These are phyloP conservation scores for Crotalus horridus DNA, from an alignment of 2,113 vertebrate species.

Conservation along the genomic window DNA sequence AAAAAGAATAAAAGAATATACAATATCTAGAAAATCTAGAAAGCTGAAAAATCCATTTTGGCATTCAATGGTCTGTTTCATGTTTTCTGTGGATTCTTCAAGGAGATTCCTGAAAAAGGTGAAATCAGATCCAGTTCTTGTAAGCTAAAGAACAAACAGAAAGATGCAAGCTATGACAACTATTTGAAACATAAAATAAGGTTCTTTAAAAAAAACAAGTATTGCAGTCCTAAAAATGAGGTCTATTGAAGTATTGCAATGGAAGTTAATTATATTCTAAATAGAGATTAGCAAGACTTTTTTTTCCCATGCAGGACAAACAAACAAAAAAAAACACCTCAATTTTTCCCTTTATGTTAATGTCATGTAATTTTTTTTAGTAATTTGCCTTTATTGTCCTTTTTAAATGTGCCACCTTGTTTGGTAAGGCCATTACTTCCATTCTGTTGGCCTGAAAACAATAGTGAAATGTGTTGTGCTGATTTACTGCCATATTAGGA, in stretches of 20 bases:
- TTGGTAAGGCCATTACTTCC: constrained; percentile 28
- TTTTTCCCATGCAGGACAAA: constrained; percentile 58
- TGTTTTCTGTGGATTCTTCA: constrained; percentile 49
- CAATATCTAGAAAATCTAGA: neutral
- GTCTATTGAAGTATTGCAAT: neutral
- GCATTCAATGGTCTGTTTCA: constrained; percentile 17
- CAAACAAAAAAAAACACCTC: constrained; percentile 42
- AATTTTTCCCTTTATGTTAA: constrained; percentile 53
- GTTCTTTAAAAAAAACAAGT: constrained; percentile 61
- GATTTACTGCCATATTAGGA: constrained; percentile 15
- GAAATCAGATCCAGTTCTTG: constrained; percentile 56
- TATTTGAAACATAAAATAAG: neutral
- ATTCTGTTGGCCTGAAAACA: constrained; percentile 16
- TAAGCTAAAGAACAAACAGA: constrained; percentile 57
- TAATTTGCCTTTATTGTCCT: constrained; percentile 42
- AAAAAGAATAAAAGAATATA: neutral
- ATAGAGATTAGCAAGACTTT: neutral
- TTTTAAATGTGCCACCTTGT: constrained; percentile 28
- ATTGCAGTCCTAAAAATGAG: neutral
- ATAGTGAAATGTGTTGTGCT: constrained; percentile 4
- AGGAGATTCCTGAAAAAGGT: constrained; percentile 71
- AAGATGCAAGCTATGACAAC: constrained; percentile 47
- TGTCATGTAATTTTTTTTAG: constrained; percentile 40
- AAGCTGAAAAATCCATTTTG: neutral
- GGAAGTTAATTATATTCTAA: neutral